Evolutionary conservation across 2,888 invertebrate genomes (phyloP), one percentile per base, ranked within the genome.

Genomic region (Punctoribates punctum): DNA sequence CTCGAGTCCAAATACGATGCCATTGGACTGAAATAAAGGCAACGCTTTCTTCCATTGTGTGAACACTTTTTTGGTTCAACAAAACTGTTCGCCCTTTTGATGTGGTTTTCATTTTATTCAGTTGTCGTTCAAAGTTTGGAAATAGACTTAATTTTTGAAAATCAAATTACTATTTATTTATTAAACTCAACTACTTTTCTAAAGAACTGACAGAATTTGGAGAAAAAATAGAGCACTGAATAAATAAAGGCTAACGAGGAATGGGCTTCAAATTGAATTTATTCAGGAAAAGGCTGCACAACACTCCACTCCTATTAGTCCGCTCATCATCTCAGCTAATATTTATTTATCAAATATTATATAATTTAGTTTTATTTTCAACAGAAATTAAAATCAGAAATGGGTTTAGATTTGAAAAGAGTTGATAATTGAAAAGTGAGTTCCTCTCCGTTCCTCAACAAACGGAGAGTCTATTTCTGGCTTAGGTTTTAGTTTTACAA

Each of bases 61-160:
- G n/a, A 29, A 65, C 9, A 67, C 20, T 70, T 70, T 42, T 29
- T 23, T 8, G 6, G 8, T 34, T 34, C 34, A 34, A 20, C 4
- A 57, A 57, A 57, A 57, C 23, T 57, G 57, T 57, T 57, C 23
- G 20, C 25, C 25, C 23, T 23, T 57, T 51, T 60, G 1, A 67
- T 67, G 67, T 67, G 42, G 67, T 67, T 67, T 67, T 34, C n/a
- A 9, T 38, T 67, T 8, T 38, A 13, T 38, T 67, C 13, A 42
- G 38, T 42, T 67, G n/a, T 38, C 11, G n/a, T 57, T 65, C 17
- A 29, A n/a, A 15, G 4, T 34, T 65, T 65, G 17, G 6, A 65
- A 27, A 9, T 34, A 17, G 38, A 67, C 38, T 67, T 67, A 67
- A 67, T 67, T 67, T 67, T 34, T 67, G 29, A 67, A 67, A 34